Conservation (phyloP, 2,888 invertebrate species). For the Polymixis flavicincta region DNA sequence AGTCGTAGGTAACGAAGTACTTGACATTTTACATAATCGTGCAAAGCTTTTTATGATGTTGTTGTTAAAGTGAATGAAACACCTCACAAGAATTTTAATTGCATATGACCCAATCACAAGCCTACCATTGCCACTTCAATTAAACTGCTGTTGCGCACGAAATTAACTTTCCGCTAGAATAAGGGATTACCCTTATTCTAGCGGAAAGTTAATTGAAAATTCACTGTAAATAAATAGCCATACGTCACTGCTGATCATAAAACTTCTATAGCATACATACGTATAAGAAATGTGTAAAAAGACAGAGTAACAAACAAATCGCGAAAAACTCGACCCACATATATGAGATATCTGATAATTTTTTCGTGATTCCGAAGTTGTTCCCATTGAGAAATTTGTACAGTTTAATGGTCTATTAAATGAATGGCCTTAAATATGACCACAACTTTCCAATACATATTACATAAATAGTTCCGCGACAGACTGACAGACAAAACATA, state of each 20-base stretch:
- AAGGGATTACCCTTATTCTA: neutral
- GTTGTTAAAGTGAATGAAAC: conserved; percentile 6
- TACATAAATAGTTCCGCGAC: neutral
- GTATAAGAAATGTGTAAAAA: no score
- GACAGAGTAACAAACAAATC: no score
- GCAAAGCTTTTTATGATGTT: conserved; percentile 25
- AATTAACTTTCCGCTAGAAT: no score
- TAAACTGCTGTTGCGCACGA: neutral
- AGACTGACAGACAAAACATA: neutral
- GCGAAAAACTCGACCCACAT: no score
- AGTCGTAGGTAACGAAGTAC: conserved; percentile 1
- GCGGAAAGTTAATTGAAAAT: neutral
- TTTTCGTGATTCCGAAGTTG: no score
- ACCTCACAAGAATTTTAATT: conserved; percentile 26
- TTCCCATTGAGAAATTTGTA: no score
- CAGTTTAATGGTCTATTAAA: no score
- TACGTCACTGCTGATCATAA: neutral
- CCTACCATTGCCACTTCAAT: neutral
- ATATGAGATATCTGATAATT: no score
- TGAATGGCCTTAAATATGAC: no score
- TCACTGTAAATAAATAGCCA: no score
- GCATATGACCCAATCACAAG: neutral
- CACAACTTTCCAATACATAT: no score
- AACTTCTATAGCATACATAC: neutral
- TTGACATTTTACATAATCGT: conserved; percentile 47